Evolutionary conservation across 2,888 invertebrate genomes (phyloP), one percentile per base, ranked within the genome.

Genomic region (Syrphus vitripennis): DNA sequence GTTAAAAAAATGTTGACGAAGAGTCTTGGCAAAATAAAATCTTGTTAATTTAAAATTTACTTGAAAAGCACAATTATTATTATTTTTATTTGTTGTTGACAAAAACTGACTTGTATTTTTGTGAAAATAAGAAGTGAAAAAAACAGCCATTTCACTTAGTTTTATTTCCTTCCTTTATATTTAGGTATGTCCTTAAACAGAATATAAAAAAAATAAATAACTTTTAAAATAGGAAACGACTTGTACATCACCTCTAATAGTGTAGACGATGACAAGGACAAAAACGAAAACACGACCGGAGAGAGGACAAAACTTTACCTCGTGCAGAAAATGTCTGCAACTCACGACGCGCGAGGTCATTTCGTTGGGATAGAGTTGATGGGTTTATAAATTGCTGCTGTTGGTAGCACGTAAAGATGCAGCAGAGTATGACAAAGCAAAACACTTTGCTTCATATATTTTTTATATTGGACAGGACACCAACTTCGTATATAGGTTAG

Each of bases 301-400:
- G n/a, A n/a, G n/a, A 59, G 34, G 59, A 59, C 21, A 14, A 59
- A 59, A 59, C 21, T 59, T 34, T 59, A 19, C 7, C 34, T 34
- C 21, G 59, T 34, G 59, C 14, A 14, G 19, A 34, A 59, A 21
- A 19, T 14, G 14, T 57, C 57, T 31, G 34, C 31, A 57, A 21
- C 19, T 57, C 29, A 57, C 16, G 19, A 19, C 31, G 34, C 57
- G 21, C 2, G 21, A 59, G 59, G 31, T 34, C 59, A 59, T 21
- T 59, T 34, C 14, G 6, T 21, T 34, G 31, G 61, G 67, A 67
- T 72, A 31, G 34, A 69, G 69, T 74, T 83, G 83, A 83, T 78
- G 50, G 74, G 74, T 78, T 83, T 83, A 78, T 74, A 83, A 78
- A 78, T 74, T 74, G 83, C 69, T 70, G 40, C 29, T 24, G 34